Evolutionary conservation across 2,888 invertebrate species (phyloP).

Genomic region (Blastobasis lacticolella): DNA sequence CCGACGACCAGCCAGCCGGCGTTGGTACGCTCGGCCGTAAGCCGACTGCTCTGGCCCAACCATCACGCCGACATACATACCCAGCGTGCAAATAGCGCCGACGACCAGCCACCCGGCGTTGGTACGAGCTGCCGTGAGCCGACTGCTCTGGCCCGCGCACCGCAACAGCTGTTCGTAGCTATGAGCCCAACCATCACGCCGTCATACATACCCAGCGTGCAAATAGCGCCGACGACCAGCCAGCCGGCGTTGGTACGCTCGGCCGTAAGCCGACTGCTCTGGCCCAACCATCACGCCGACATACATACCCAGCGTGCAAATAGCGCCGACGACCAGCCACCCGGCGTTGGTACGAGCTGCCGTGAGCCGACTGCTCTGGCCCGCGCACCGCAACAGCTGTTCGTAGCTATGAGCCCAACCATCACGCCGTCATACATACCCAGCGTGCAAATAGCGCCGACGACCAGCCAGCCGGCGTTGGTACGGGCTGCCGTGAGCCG

Average conservation of each 20-base stretch:
- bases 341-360: slow-evolving; percentile 97
- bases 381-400: slow-evolving; percentile 95
- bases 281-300: too few relatives aligned
- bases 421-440: slow-evolving; percentile 62
- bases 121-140: slow-evolving; percentile 94
- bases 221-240: slow-evolving; percentile 96
- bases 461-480: slow-evolving; percentile 97
- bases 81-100: slow-evolving; percentile 96
- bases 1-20: slow-evolving; percentile 98
- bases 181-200: too few relatives aligned
- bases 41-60: slow-evolving; percentile 96
- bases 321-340: slow-evolving; percentile 96
- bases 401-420: too few relatives aligned
- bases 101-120: slow-evolving; percentile 98
- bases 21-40: slow-evolving; percentile 95
- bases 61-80: too few relatives aligned
- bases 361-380: slow-evolving; percentile 96
- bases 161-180: slow-evolving; percentile 95
- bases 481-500: slow-evolving; percentile 94
- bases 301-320: slow-evolving; percentile 96
- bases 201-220: slow-evolving; percentile 91
- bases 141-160: slow-evolving; percentile 97
- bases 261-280: slow-evolving; percentile 94
- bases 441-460: slow-evolving; percentile 96
- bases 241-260: slow-evolving; percentile 98